phyloP scores from a whole-genome alignment of 2,888 invertebrate species.

The Phoronis australis region DNA sequence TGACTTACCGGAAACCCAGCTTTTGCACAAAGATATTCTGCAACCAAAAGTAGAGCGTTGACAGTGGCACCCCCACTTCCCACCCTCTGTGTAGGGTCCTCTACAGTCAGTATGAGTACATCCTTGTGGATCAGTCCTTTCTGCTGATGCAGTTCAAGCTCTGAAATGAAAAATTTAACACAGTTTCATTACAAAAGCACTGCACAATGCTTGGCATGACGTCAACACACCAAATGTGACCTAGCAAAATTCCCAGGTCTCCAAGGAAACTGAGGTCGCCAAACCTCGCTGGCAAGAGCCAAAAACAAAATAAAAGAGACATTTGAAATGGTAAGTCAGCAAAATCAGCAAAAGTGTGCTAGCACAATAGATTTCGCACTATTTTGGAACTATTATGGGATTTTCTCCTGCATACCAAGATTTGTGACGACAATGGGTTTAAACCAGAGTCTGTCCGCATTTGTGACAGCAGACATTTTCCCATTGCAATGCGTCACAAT shows the following conservation, averaged over 20 bases:
- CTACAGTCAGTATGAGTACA: slow-evolving; percentile 53
- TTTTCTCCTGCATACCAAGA: neutral
- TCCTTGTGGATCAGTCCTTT: slow-evolving; percentile 42
- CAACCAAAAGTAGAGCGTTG: slow-evolving; percentile 55
- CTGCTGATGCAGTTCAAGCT: slow-evolving; percentile 40
- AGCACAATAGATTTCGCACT: neutral
- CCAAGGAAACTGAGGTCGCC: neutral
- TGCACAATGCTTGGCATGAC: neutral
- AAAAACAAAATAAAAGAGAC: too few species aligned
- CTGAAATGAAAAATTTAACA: slow-evolving; percentile 20
- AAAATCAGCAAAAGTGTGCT: neutral
- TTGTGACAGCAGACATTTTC: too few species aligned
- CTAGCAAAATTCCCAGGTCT: neutral
- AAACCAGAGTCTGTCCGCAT: too few species aligned
- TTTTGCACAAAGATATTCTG: slow-evolving; percentile 54
- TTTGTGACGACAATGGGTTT: too few species aligned
- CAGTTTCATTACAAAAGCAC: neutral
- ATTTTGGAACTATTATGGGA: too few species aligned
- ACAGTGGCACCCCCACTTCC: slow-evolving; percentile 58
- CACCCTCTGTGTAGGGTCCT: slow-evolving; percentile 51
- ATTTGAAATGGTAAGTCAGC: neutral
- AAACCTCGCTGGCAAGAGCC: too few species aligned
- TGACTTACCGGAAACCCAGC: slow-evolving; percentile 50
- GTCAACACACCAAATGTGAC: too few species aligned
- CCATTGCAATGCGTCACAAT: too few species aligned